Evolutionary conservation across 2,888 invertebrate species (phyloP).

Genomic region (Leucania comma): DNA sequence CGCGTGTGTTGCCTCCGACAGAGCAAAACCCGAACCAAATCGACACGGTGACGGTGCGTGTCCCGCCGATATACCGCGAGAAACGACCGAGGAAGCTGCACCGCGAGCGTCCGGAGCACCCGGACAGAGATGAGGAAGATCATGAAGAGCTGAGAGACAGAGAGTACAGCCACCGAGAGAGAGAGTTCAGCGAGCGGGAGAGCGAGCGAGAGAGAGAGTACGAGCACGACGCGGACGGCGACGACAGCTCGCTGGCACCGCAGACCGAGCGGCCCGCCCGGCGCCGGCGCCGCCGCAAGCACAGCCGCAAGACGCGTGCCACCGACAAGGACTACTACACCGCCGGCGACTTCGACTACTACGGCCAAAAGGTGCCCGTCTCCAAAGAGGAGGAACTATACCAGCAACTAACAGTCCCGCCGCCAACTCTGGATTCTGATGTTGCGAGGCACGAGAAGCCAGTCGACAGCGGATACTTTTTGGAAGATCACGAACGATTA

Average conservation of each 20-base stretch:
- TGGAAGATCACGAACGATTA: slow-evolving; percentile 81
- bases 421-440: slow-evolving; percentile 82
- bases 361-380: slow-evolving; percentile 78
- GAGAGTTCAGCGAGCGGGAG: slow-evolving; percentile 55
- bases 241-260: slow-evolving; percentile 73
- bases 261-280: slow-evolving; percentile 75
- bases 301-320: slow-evolving; percentile 75
- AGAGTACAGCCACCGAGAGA: slow-evolving; percentile 34
- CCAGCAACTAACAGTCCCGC: slow-evolving; percentile 76
- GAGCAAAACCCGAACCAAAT: slow-evolving; percentile 88
- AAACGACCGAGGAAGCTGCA: slow-evolving; percentile 86
- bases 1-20: slow-evolving; percentile 87
- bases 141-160: slow-evolving; percentile 52
- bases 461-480: slow-evolving; percentile 70
- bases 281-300: slow-evolving; percentile 80
- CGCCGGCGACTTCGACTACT: slow-evolving; percentile 84
- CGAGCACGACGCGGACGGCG: slow-evolving; percentile 72
- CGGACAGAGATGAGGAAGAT: slow-evolving; percentile 73
- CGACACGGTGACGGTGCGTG: slow-evolving; percentile 88
- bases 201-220: slow-evolving; percentile 61
- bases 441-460: slow-evolving; percentile 77
- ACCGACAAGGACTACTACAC: slow-evolving; percentile 70
- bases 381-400: slow-evolving; percentile 83
- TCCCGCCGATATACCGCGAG: slow-evolving; percentile 87
- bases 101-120: slow-evolving; percentile 79